These are phyloP conservation scores for Scaptodrosophila lebanonensis DNA, from an alignment of 1,140 invertebrate species.

Conservation along the genomic window DNA sequence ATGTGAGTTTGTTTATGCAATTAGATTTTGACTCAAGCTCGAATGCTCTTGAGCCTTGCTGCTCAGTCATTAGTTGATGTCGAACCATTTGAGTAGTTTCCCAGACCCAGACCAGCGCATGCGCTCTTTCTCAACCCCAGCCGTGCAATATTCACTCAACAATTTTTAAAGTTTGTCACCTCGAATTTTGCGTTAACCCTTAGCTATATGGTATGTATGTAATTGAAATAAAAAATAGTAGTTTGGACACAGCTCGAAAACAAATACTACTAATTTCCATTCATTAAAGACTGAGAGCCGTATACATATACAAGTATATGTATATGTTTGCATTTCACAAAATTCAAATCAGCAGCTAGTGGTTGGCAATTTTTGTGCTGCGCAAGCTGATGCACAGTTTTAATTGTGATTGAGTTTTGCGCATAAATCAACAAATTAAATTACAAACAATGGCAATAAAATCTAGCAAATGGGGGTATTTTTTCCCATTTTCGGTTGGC, in stretches of 20 bases:
- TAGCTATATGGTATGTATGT: not conserved
- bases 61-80: not conserved
- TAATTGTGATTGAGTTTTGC: constrained; percentile 66
- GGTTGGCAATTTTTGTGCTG: constrained; percentile 30
- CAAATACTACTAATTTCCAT: constrained; percentile 63
- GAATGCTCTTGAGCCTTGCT: constrained; percentile 27
- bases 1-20: too few relatives aligned
- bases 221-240: constrained; percentile 3
- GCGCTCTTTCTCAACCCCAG: constrained; percentile 2
- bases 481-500: constrained; percentile 25
- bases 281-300: constrained; percentile 48
- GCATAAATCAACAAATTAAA: constrained; percentile 70
- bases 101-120: too few relatives aligned
- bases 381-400: constrained; percentile 36
- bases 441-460: constrained; percentile 65
- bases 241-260: too few relatives aligned
- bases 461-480: constrained; percentile 47
- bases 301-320: constrained; percentile 38
- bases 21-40: too few relatives aligned
- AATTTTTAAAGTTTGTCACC: constrained; percentile 6
- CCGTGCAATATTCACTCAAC: constrained; percentile 21
- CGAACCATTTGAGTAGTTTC: too few relatives aligned
- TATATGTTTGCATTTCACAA: too few relatives aligned
- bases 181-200: constrained; percentile 24
- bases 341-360: constrained; percentile 50